Evolutionary conservation across 2,797 vertebrate species (phyloP).

Genomic region (Rhadinocentrus ornatus): DNA sequence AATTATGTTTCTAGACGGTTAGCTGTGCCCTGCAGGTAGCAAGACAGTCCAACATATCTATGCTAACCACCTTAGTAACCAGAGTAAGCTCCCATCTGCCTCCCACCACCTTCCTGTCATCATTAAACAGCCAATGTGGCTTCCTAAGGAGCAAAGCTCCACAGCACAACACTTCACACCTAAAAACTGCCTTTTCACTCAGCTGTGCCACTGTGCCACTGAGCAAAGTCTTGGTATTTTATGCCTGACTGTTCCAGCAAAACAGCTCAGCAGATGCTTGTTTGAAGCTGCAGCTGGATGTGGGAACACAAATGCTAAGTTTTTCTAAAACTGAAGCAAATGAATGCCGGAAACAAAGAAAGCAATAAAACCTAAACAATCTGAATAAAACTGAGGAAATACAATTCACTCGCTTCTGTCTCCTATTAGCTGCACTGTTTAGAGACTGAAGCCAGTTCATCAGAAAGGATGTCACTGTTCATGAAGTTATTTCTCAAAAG

Average conservation of each 20-base stretch:
- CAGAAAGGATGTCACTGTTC: slow-evolving; percentile 8
- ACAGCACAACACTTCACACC: slow-evolving; percentile 1
- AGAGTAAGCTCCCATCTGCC: slow-evolving; percentile 7
- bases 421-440: background rate
- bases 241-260: slow-evolving; percentile 5
- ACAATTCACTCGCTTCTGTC: background rate
- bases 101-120: background rate
- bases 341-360: background rate
- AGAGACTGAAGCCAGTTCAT: background rate
- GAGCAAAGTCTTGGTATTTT: slow-evolving; percentile 26
- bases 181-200: slow-evolving; percentile 1
- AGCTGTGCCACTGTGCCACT: slow-evolving; percentile 18
- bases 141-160: slow-evolving; percentile 8
- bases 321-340: background rate
- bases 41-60: background rate
- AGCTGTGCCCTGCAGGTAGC: slow-evolving; percentile 13
- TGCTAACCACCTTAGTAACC: slow-evolving; percentile 16
- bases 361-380: background rate
- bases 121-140: slow-evolving; percentile 19
- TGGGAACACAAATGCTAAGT: background rate
- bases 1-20: slow-evolving; percentile 1
- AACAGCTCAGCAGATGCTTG: background rate
- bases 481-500: background rate
- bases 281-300: background rate
- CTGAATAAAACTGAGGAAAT: background rate